Evolutionary conservation across 2,888 invertebrate species (phyloP).

Genomic region (Hololepta plana): DNA sequence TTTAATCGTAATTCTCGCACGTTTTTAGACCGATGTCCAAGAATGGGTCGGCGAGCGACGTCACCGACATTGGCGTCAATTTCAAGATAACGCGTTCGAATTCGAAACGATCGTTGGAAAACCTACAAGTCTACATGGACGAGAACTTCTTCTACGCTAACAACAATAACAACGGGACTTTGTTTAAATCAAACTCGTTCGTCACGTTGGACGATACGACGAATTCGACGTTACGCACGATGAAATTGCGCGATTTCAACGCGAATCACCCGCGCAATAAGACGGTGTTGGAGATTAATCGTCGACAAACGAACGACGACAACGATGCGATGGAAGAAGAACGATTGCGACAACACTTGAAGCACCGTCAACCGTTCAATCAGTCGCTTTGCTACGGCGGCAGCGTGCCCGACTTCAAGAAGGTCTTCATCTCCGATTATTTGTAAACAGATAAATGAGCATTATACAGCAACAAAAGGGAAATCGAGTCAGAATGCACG

Average conservation of each 20-base stretch:
- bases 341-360: conserved; percentile 1
- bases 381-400: conserved; percentile 19
- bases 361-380: no score
- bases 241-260: conserved; percentile 3
- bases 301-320: no score
- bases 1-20: no score
- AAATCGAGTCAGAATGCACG: no score
- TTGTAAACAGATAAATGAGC: no score
- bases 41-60: conserved; percentile 1
- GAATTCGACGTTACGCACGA: no score
- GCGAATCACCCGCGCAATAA: no score
- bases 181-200: conserved; percentile 22
- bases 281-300: no score
- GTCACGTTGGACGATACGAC: conserved; percentile 19
- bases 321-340: background rate
- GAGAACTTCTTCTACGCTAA: conserved; percentile 9
- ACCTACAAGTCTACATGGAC: conserved; percentile 21
- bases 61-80: conserved; percentile 4
- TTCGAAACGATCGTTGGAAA: conserved; percentile 24
- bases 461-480: no score
- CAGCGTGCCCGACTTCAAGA: conserved; percentile 35
- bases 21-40: conserved; percentile 3
- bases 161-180: conserved; percentile 5
- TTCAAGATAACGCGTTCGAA: conserved; percentile 20
- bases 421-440: conserved; percentile 33